Percentiles rank a stretch among this genome's conserved stretches.
phyloP scores from a whole-genome alignment of 2,113 vertebrate genomes.

The Romanogobio albipinnatus region DNA sequence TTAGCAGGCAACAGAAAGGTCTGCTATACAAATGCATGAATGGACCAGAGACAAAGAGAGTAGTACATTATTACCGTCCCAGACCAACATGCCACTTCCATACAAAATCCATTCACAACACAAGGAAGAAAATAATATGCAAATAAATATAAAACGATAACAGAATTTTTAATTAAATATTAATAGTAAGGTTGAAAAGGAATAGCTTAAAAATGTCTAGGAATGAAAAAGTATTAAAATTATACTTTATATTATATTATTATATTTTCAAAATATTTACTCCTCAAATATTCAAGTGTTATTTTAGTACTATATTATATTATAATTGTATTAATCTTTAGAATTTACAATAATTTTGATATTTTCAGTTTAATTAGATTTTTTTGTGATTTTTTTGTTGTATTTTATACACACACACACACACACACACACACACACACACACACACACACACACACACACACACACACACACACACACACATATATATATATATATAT shows the following conservation, averaged over 20 bases:
- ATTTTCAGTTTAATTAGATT: neutral
- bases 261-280: neutral
- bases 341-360: neutral
- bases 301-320: neutral
- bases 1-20: neutral
- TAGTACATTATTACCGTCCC: constrained; percentile 25
- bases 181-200: constrained; percentile 36
- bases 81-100: constrained; percentile 63
- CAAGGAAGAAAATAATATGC: neutral
- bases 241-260: too few species aligned
- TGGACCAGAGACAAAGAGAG: constrained; percentile 46
- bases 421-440: too few species aligned
- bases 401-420: too few species aligned
- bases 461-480: too few species aligned
- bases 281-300: constrained; percentile 5
- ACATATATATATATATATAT: too few species aligned
- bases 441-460: too few species aligned
- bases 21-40: constrained; percentile 58
- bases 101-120: constrained; percentile 43
- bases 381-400: too few species aligned
- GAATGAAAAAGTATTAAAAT: too few species aligned
- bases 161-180: constrained; percentile 7
- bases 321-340: neutral
- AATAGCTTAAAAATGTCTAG: constrained; percentile 25
- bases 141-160: neutral